A percentile compares a stretch with the other conserved stretches of the same genome.
These are phyloP conservation scores for Syngnathus acus DNA, from an alignment of 2,797 vertebrate genomes.

Conservation along the genomic window DNA sequence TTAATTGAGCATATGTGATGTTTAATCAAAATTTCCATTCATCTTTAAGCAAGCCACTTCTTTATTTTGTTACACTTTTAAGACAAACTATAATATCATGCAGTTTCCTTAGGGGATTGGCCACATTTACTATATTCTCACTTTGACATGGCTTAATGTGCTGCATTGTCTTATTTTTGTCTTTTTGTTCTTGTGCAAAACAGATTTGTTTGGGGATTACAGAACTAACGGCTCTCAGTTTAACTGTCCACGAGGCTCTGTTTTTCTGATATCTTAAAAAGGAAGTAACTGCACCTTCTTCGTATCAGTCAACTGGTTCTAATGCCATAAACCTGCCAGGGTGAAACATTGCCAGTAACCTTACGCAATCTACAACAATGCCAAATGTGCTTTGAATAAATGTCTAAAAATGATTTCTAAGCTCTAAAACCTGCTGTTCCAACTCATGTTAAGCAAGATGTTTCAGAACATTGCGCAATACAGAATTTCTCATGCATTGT, in stretches of 20 bases:
- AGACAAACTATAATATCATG: not conserved
- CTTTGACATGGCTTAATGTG: no score
- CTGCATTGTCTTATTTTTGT: not conserved
- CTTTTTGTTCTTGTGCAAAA: no score
- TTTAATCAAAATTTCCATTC: no score
- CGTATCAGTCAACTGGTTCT: not conserved
- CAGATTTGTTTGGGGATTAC: not conserved
- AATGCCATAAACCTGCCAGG: constrained; percentile 9
- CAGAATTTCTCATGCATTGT: no score
- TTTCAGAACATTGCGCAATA: not conserved
- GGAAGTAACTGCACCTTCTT: no score
- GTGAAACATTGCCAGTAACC: not conserved
- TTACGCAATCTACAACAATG: not conserved
- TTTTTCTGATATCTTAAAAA: not conserved
- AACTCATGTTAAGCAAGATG: not conserved
- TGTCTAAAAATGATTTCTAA: not conserved
- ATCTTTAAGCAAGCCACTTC: not conserved
- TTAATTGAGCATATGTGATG: not conserved
- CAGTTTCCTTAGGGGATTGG: not conserved
- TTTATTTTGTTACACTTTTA: not conserved
- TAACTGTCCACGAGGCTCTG: not conserved
- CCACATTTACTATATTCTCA: no score
- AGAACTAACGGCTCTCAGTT: not conserved
- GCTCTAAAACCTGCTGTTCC: not conserved
- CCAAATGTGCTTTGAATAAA: not conserved